Percentiles rank a stretch among this genome's conserved stretches.
Conservation (phyloP, 2,797 vertebrate species). For the Aulostomus chinensis region DNA sequence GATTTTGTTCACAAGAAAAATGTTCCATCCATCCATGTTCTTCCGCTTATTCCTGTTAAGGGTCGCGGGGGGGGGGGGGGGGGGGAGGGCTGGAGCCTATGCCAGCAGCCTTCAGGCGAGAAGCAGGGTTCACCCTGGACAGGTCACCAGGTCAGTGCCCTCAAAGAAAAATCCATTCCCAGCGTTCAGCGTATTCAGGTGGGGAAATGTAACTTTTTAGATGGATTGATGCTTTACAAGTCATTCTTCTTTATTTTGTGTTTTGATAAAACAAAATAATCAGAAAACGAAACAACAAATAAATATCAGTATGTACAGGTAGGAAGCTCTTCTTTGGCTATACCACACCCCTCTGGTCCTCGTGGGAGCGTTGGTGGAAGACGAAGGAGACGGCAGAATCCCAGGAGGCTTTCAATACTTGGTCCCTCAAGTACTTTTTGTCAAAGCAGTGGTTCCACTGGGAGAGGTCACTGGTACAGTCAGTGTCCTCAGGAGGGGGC, state of each 20-base stretch:
- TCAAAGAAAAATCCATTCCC: too few relatives aligned
- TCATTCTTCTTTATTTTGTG: background rate
- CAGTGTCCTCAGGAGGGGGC: constrained; percentile 82
- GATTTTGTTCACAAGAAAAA: too few relatives aligned
- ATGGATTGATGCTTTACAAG: too few relatives aligned
- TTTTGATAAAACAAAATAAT: constrained; percentile 12
- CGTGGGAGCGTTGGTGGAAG: constrained; percentile 94
- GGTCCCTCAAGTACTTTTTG: constrained; percentile 88
- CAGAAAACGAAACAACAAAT: constrained; percentile 22
- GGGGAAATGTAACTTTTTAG: too few relatives aligned
- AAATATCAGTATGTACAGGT: constrained; percentile 36
- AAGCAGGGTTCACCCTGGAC: too few relatives aligned
- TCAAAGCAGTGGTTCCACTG: constrained; percentile 93
- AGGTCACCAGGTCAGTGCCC: too few relatives aligned
- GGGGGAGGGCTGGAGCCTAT: too few relatives aligned
- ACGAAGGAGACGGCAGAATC: constrained; percentile 90
- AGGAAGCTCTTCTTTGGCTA: constrained; percentile 44
- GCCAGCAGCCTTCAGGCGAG: too few relatives aligned
- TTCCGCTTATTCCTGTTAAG: too few relatives aligned
- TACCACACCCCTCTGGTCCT: constrained; percentile 85
- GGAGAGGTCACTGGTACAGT: constrained; percentile 94
- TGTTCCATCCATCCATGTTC: too few relatives aligned
- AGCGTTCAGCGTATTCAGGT: too few relatives aligned
- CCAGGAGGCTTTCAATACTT: constrained; percentile 90
- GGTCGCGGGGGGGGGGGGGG: too few relatives aligned